phyloP scores from a whole-genome alignment of 1,140 invertebrate genomes.

The Drosophila lini region DNA sequence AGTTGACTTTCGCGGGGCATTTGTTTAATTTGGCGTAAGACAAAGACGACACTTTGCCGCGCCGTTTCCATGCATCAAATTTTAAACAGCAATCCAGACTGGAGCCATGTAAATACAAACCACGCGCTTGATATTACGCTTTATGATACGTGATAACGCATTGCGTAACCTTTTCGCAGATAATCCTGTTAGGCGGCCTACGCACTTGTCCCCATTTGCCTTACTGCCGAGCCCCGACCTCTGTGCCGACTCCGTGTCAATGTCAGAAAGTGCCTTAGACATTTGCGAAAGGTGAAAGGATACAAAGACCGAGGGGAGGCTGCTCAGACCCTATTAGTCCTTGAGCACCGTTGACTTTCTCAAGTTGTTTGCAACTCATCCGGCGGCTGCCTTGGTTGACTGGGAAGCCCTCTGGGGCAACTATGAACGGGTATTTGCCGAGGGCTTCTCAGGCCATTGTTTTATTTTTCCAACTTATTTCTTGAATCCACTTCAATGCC shows the following conservation, averaged over 20 bases:
- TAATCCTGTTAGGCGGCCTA: constrained; percentile 13
- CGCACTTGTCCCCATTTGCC: constrained; percentile 9
- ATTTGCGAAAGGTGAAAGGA: constrained; percentile 52
- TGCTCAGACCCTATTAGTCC: constrained; percentile 24
- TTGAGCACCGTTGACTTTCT: constrained; percentile 42
- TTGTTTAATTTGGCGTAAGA: constrained; percentile 71
- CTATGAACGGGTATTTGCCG: constrained; percentile 1
- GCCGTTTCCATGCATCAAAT: constrained; percentile 67
- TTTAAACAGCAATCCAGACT: constrained; percentile 75
- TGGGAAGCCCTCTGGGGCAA: constrained; percentile 2
- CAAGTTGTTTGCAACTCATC: constrained; percentile 45
- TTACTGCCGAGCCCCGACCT: constrained; percentile 10
- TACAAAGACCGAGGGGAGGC: constrained; percentile 10
- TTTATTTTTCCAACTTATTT: constrained; percentile 4
- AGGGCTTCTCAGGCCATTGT: not conserved
- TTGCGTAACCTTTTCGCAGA: constrained; percentile 55
- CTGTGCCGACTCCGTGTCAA: constrained; percentile 28
- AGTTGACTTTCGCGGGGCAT: constrained; percentile 43
- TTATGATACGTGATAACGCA: constrained; percentile 83
- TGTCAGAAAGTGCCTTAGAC: constrained; percentile 59
- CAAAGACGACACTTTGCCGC: constrained; percentile 21
- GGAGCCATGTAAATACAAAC: constrained; percentile 69
- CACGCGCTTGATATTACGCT: constrained; percentile 78
- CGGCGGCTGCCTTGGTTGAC: not conserved
- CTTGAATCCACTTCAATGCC: not conserved